Base-by-base conservation (phyloP, 2,113 vertebrate genomes). In the Muntiacus reevesi region DNA sequence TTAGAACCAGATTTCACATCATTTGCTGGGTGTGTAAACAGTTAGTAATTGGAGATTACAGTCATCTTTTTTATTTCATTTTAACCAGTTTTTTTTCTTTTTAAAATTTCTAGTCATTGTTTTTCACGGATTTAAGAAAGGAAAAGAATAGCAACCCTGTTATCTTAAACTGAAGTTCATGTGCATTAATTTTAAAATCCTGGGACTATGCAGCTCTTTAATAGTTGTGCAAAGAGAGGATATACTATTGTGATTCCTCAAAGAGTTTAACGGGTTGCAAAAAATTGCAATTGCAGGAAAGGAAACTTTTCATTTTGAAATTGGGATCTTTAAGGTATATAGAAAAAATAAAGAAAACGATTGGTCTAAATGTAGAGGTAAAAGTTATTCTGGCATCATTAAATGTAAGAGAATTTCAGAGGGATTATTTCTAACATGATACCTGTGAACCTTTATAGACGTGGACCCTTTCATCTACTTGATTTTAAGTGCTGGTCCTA, bases 401-500 rank as follows among this genome's bases (percentile, higher is more conserved):
- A 95, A 97, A 95, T 91, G 40, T 50, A 89, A 87, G 60, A 94
- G 88, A 93, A 87, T 94, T 79, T 94, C 86, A 87, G 8, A 30
- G 25, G 43, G 55, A 71, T 81, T 87, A 28, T 89, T 97, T 96
- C 94, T 89, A 97, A 81, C 55, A 14, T 83, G 21, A 84, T 36
- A 92, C 1, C 36, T 94, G n/a, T 6, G 92, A 60, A 54, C 50
- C 43, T 5, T 36, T 78, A 89, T 97, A 97, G 94, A 13, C 33
- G 50, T 10, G 12, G 87, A 85, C 16, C 3, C 43, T 95, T 91
- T 97, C 50, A 89, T 81, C 78, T 86, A 71, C 55, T 91, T 97
- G 60, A 81, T 97, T 96, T 59, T 97, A 62, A 95, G 82, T 87
- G 40, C 25, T 81, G 89, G 92, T 95, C 40, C 55, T 95, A 96